Base-by-base conservation (phyloP, 2,113 vertebrate species). In the Apaloderma vittatum region DNA sequence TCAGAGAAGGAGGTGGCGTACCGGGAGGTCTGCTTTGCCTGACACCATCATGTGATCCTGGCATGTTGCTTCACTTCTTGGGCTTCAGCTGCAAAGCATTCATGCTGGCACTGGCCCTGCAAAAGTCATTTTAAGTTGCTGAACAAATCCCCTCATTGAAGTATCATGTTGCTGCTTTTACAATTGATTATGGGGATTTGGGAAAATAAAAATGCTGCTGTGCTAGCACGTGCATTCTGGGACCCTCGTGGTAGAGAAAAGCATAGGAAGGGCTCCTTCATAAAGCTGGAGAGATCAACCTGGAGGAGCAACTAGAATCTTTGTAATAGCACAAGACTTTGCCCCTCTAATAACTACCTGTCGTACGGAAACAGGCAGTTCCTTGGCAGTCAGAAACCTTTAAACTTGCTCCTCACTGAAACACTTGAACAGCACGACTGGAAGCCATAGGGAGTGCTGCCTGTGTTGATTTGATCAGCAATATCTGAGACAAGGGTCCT, bases 111-210 rank as follows among this genome's bases (percentile, higher is more conserved):
- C 86, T 87, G 74, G 85, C 62, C 77, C 93, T 66, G 81, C 23
- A 54, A 32, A 81, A 75, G 43, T 63, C 76, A 91, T 86, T 79
- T 95, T 63, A 90, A 32, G 40, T 75, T 78, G 73, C 48, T 89
- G 76, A 86, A 81, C 66, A 84, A 78, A 85, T 73, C 58, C 52
- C n/a, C 59, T 61, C 54, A 65, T 57, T 92, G 79, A 93, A 84
- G 57, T 65, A 84, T 90, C 86, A 54, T 73, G 52, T 89, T 95
- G 93, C 76, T 89, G 62, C 61, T 85, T 29, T 81, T 88, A 94
- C 45, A 81, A 27, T 54, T 93, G 65, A 57, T 62, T 65, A 30
- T 73, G 75, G 54, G 43, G 49, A 61, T 89, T 75, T 80, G 73
- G 84, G 66, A 65, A 87, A 86, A 80, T 21, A 16, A 66, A 40